Percentiles rank a stretch among this genome's conserved stretches.
These are phyloP conservation scores for Epizoanthus ramosus DNA, from an alignment of 92 coral and sea anemone species.

Conservation along the genomic window DNA sequence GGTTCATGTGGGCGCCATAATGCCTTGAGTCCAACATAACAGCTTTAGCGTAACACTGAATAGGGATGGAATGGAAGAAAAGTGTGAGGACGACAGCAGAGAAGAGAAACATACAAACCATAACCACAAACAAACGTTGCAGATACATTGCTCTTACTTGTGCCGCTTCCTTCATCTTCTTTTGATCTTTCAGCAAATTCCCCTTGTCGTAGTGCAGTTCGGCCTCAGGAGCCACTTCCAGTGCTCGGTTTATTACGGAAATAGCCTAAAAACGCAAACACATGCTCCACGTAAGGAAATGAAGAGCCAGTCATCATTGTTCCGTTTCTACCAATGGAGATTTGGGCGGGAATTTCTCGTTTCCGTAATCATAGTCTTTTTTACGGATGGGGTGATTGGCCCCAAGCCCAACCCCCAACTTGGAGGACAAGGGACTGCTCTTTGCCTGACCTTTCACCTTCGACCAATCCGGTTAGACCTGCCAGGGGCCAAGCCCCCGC, in stretches of 20 bases:
- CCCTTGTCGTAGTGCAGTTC: conserved; percentile 80
- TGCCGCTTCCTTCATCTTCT: conserved; percentile 72
- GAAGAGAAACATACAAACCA: neutral
- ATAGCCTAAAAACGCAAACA: conserved; percentile 56
- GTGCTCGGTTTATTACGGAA: conserved; percentile 45
- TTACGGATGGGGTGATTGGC: too few species aligned
- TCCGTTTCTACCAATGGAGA: too few species aligned
- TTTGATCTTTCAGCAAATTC: conserved; percentile 68
- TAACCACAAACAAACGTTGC: too few species aligned
- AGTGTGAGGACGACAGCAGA: neutral
- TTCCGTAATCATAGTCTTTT: too few species aligned
- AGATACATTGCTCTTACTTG: conserved; percentile 44
- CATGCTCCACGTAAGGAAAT: neutral
- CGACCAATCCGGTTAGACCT: too few species aligned
- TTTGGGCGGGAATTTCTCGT: too few species aligned
- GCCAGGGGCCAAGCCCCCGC: too few species aligned
- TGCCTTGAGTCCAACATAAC: conserved; percentile 62
- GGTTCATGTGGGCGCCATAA: conserved; percentile 81
- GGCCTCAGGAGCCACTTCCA: conserved; percentile 52
- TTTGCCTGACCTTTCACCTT: too few species aligned
- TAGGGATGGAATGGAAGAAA: neutral
- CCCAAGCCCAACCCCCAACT: too few species aligned
- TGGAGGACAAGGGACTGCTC: too few species aligned
- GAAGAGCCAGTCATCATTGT: too few species aligned
- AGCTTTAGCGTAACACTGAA: conserved; percentile 67